Conservation (phyloP, 2,113 vertebrate genomes). For the Oncorhynchus gorbuscha region DNA sequence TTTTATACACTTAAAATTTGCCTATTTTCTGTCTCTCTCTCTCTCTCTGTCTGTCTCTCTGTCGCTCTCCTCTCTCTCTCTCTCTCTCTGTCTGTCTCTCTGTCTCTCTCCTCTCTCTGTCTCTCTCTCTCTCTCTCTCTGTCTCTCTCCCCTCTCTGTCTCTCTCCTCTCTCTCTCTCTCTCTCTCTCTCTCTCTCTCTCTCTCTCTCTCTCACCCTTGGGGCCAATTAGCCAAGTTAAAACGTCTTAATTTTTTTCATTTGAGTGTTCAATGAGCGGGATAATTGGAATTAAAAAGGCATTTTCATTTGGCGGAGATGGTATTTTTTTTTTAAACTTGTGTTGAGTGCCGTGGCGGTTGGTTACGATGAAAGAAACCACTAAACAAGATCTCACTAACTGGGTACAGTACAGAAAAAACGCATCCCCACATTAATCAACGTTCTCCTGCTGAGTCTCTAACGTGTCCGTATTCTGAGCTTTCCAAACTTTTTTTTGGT, state of each 20-base stretch:
- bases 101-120: too few species aligned
- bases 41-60: not conserved
- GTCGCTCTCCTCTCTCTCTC: not conserved
- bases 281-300: conserved; percentile 88
- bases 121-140: not conserved
- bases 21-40: too few species aligned
- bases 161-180: not conserved
- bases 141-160: not conserved
- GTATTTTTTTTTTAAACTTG: conserved; percentile 72
- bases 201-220: conserved; percentile 54
- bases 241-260: conserved; percentile 84
- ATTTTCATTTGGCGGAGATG: conserved; percentile 74
- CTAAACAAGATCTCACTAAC: conserved; percentile 70
- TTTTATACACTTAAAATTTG: too few species aligned
- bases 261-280: conserved; percentile 82
- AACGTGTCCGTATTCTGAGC: not conserved
- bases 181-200: not conserved
- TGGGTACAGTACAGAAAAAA: conserved; percentile 63
- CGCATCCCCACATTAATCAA: conserved; percentile 61
- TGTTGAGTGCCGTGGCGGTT: conserved; percentile 60
- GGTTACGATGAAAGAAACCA: conserved; percentile 67
- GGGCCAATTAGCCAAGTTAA: conserved; percentile 84
- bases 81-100: too few species aligned
- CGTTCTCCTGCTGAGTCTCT: conserved; percentile 20
- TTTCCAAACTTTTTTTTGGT: too few species aligned